Conservation (phyloP, 2,888 invertebrate genomes). For the Apotomis capreana region DNA sequence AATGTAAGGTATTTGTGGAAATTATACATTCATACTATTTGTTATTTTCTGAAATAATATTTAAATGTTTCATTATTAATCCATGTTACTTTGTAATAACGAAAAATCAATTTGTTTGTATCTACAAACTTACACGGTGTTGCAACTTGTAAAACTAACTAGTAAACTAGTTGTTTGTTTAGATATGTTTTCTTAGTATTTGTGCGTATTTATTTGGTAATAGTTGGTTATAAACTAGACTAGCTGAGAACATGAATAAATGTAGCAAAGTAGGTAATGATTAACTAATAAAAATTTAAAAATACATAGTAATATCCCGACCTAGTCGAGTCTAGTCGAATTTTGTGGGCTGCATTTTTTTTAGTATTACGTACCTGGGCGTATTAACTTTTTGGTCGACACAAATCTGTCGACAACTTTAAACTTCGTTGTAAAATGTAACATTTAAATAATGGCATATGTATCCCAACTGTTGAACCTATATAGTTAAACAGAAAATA, state of each 20-base stretch:
- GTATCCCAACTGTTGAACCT: too few relatives aligned
- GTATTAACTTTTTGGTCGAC: too few relatives aligned
- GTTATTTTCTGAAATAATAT: neutral
- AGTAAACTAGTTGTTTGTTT: neutral
- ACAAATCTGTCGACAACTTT: too few relatives aligned
- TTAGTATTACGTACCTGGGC: too few relatives aligned
- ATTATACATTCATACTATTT: constrained; percentile 5
- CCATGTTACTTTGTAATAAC: neutral
- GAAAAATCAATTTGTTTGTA: neutral
- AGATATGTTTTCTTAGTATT: too few relatives aligned
- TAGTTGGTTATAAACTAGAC: neutral
- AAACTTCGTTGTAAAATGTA: too few relatives aligned
- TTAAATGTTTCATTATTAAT: neutral
- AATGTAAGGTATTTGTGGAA: constrained; percentile 19
- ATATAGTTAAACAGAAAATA: too few relatives aligned
- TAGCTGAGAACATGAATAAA: neutral
- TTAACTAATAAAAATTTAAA: too few relatives aligned
- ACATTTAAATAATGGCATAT: too few relatives aligned
- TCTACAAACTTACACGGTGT: neutral
- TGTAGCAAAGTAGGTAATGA: neutral
- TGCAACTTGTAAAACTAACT: neutral
- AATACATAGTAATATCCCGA: neutral
- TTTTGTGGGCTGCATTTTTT: too few relatives aligned
- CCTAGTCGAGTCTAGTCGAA: neutral
- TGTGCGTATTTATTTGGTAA: neutral